A percentile compares a stretch with the other conserved stretches of the same genome.
These are phyloP conservation scores for Drosophila triauraria DNA, from an alignment of 1,140 invertebrate genomes.

Conservation along the genomic window DNA sequence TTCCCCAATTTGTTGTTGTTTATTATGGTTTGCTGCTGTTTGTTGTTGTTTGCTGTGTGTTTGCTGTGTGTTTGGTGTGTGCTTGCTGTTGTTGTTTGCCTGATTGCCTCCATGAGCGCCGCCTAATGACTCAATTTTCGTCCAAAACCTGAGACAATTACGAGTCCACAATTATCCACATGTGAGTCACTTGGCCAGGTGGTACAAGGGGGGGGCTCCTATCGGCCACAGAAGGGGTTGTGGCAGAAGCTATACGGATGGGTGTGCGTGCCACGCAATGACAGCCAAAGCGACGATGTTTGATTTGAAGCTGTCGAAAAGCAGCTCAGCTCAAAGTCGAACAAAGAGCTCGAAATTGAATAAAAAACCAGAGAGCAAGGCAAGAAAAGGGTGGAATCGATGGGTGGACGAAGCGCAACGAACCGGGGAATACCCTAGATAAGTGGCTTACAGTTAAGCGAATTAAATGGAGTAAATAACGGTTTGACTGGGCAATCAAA, in stretches of 20 bases:
- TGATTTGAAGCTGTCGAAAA: conserved; percentile 76
- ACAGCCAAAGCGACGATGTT: conserved; percentile 63
- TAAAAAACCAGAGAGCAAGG: conserved; percentile 10
- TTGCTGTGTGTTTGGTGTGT: conserved; percentile 8
- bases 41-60: conserved; percentile 23
- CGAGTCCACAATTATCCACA: conserved; percentile 66
- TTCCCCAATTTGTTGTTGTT: conserved; percentile 7
- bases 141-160: conserved; percentile 66
- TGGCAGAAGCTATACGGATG: neutral
- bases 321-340: conserved; percentile 35
- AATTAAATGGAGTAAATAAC: conserved; percentile 10
- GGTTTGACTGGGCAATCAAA: neutral
- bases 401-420: conserved; percentile 3
- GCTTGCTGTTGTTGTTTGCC: conserved; percentile 40
- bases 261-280: conserved; percentile 68
- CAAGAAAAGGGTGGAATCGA: conserved; percentile 3
- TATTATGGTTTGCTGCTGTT: conserved; percentile 14
- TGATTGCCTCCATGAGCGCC: conserved; percentile 51
- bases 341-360: conserved; percentile 16
- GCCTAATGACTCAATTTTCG: conserved; percentile 78
- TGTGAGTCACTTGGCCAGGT: conserved; percentile 43
- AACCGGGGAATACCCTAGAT: conserved; percentile 25
- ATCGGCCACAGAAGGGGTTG: neutral
- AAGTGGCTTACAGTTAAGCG: conserved; percentile 14
- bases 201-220: neutral